Evolutionary conservation across 2,113 vertebrate genomes (phyloP).

Genomic region (Cyanoramphus novaezelandiae): DNA sequence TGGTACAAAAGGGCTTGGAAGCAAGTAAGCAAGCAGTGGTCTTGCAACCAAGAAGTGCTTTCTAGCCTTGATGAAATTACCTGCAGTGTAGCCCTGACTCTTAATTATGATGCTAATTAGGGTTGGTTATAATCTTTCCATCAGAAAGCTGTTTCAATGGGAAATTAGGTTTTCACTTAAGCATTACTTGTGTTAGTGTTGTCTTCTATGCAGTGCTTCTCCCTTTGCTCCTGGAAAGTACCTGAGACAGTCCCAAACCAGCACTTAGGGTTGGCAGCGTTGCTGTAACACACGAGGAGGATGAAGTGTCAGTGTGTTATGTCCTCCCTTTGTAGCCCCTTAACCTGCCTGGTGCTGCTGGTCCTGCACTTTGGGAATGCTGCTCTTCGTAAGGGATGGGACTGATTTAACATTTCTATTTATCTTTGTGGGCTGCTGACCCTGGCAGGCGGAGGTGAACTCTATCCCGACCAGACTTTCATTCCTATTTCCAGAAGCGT

Average conservation of each 20-base stretch:
- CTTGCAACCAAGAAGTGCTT: neutral
- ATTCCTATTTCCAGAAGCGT: neutral
- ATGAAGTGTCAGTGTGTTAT: neutral
- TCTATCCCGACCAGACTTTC: neutral
- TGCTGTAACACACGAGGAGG: neutral
- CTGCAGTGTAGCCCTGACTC: neutral
- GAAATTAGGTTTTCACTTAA: neutral
- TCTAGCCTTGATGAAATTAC: neutral
- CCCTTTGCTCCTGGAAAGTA: neutral
- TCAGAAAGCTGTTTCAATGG: neutral
- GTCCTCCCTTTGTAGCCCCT: neutral
- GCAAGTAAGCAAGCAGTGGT: neutral
- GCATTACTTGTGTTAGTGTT: neutral
- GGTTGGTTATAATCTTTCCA: neutral
- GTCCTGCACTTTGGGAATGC: accelerated
- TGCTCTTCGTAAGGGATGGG: neutral
- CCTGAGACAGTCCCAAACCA: neutral
- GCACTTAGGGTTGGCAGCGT: accelerated
- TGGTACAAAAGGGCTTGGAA: neutral
- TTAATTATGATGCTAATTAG: neutral
- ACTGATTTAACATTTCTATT: neutral
- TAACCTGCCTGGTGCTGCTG: accelerated
- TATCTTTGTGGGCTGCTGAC: neutral
- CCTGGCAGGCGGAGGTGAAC: neutral
- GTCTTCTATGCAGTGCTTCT: neutral